A percentile compares a stretch with the other conserved stretches of the same genome.
Evolutionary conservation across 1,140 invertebrate species (phyloP).

Genomic region (Hestina assimilis): DNA sequence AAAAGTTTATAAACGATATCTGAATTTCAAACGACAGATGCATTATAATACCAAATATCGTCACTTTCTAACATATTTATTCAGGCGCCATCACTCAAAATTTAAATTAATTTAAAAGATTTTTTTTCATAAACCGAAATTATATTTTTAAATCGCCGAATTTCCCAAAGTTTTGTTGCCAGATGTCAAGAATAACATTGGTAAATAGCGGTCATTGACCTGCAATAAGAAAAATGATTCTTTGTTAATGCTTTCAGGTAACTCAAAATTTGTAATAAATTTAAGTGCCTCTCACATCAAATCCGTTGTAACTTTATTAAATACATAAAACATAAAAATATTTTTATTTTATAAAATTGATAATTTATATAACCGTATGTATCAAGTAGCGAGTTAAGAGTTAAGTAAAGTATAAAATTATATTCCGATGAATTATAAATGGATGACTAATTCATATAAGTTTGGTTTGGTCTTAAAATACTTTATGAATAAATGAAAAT

Average conservation of each 20-base stretch:
- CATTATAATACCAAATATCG: slow-evolving; percentile 23
- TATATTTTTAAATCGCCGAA: background rate
- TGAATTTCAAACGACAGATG: slow-evolving; percentile 43
- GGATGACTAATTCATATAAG: too few relatives aligned
- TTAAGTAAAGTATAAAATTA: too few relatives aligned
- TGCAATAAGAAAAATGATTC: slow-evolving; percentile 24
- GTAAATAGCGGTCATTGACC: slow-evolving; percentile 23
- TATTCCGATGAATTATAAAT: too few relatives aligned
- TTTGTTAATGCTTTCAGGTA: slow-evolving; percentile 11
- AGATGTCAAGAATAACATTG: slow-evolving; percentile 15
- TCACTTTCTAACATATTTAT: slow-evolving; percentile 38
- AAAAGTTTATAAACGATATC: slow-evolving; percentile 37
- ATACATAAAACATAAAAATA: too few relatives aligned
- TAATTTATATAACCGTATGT: too few relatives aligned
- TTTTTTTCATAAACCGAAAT: background rate
- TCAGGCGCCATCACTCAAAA: slow-evolving; percentile 12
- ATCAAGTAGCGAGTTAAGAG: too few relatives aligned
- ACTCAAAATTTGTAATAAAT: slow-evolving; percentile 20
- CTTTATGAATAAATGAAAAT: too few relatives aligned
- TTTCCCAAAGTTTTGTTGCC: slow-evolving; percentile 5
- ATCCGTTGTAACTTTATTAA: too few relatives aligned
- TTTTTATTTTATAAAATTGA: too few relatives aligned
- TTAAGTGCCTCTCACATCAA: slow-evolving; percentile 15
- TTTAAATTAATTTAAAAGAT: background rate
- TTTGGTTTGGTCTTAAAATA: too few relatives aligned